Conservation (phyloP, 2,888 invertebrate species). For the Rhaphigaster nebulosa region DNA sequence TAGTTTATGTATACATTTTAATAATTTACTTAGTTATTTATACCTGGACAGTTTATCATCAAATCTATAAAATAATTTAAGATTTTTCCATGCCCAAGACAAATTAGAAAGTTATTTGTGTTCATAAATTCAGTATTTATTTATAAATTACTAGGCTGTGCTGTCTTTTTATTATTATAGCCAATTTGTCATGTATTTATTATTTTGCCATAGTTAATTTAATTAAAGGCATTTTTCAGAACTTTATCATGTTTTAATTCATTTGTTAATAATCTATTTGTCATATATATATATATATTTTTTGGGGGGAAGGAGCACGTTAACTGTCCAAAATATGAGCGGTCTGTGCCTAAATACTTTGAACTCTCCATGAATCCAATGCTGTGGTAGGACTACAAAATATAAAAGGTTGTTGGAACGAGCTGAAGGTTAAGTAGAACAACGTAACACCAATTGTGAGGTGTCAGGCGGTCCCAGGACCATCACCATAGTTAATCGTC, state of each 20-base stretch:
- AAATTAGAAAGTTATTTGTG: not conserved
- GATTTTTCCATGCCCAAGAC: not conserved
- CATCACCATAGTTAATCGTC: not conserved
- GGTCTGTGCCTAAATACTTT: not conserved
- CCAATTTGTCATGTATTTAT: not conserved
- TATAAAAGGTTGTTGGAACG: not conserved
- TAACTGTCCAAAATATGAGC: too few relatives aligned
- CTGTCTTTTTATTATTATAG: not conserved
- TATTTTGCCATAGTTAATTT: not conserved
- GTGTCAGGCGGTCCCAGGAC: constrained; percentile 41
- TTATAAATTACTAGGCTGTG: not conserved
- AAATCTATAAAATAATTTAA: not conserved
- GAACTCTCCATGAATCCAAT: not conserved
- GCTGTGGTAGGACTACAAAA: not conserved
- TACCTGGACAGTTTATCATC: not conserved
- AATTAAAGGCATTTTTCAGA: not conserved
- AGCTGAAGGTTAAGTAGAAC: constrained; percentile 18
- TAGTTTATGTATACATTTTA: not conserved
- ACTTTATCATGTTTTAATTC: not conserved
- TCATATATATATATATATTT: too few relatives aligned
- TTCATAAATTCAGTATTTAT: not conserved
- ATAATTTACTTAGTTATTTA: not conserved
- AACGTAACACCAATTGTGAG: constrained; percentile 38
- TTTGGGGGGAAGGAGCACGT: too few relatives aligned
- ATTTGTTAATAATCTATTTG: too few relatives aligned